Evolutionary conservation across 2,888 invertebrate genomes (phyloP).

Genomic region (Deilephila porcellus): DNA sequence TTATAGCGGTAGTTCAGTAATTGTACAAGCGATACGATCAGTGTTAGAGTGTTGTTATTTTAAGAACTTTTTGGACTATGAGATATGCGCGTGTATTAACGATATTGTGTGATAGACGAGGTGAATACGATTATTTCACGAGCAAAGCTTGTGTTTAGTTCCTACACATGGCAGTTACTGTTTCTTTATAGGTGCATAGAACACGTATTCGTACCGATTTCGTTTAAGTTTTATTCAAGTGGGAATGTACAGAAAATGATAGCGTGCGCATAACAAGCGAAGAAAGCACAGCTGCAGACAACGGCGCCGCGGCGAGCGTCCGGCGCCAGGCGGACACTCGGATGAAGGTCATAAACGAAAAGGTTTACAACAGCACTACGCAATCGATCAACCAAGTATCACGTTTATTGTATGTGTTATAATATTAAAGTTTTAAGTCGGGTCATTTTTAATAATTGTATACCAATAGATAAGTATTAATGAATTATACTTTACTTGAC

Average conservation of each 20-base stretch:
- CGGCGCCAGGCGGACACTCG: not conserved
- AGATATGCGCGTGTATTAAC: slow-evolving; percentile 52
- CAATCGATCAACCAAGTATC: slow-evolving; percentile 18
- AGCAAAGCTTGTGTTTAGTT: slow-evolving; percentile 83
- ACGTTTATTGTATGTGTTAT: slow-evolving; percentile 41
- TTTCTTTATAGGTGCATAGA: slow-evolving; percentile 26
- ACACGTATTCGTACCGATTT: slow-evolving; percentile 7
- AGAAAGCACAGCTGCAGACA: not conserved
- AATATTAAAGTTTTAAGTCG: slow-evolving; percentile 33
- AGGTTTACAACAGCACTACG: slow-evolving; percentile 27
- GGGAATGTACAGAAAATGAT: not conserved
- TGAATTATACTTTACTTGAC: slow-evolving; percentile 27
- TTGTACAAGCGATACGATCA: slow-evolving; percentile 52
- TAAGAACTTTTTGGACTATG: slow-evolving; percentile 53
- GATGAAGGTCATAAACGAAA: slow-evolving; percentile 1
- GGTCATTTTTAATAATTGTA: slow-evolving; percentile 58
- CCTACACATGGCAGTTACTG: slow-evolving; percentile 69
- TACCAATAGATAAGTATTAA: slow-evolving; percentile 51
- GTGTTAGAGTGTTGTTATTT: slow-evolving; percentile 52
- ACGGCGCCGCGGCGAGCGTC: slow-evolving; percentile 2
- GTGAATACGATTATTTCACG: slow-evolving; percentile 63
- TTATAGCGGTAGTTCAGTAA: slow-evolving; percentile 58
- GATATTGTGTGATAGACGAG: slow-evolving; percentile 61
- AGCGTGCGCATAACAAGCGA: not conserved
- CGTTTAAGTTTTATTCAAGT: not conserved